A percentile compares a stretch with the other conserved stretches of the same genome.
These are phyloP conservation scores for Glyptemys insculpta DNA, from an alignment of 2,797 vertebrate species.

Conservation along the genomic window DNA sequence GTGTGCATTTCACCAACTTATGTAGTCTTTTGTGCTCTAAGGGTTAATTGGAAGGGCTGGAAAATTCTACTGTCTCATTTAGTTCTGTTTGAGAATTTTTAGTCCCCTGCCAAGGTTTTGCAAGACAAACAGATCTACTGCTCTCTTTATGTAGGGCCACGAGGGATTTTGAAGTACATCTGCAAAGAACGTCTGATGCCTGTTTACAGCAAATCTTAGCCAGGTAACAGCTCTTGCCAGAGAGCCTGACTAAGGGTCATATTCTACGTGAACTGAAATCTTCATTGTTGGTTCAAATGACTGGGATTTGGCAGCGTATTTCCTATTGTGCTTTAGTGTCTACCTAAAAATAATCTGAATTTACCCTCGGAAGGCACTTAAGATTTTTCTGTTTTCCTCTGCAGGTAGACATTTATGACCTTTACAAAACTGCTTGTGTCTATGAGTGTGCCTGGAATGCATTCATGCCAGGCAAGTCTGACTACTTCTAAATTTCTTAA, in stretches of 20 bases:
- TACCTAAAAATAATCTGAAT: background rate
- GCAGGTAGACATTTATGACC: background rate
- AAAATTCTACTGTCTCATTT: background rate
- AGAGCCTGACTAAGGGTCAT: background rate
- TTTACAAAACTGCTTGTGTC: background rate
- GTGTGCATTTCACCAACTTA: background rate
- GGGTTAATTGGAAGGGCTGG: background rate
- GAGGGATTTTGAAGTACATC: background rate
- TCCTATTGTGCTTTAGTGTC: background rate
- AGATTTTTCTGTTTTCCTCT: background rate
- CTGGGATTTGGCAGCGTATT: background rate
- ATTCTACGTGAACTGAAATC: background rate
- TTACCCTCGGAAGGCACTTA: background rate
- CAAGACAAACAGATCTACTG: background rate
- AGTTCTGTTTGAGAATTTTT: background rate
- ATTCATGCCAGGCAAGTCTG: background rate
- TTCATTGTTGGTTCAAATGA: background rate
- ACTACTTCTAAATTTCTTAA: conserved; percentile 14
- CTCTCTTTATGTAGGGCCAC: background rate
- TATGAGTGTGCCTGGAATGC: background rate
- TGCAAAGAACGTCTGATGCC: background rate
- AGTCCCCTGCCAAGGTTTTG: background rate
- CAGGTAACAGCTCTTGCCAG: background rate
- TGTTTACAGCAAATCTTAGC: background rate
- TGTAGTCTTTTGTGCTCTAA: background rate